Evolutionary conservation across 1,140 invertebrate genomes (phyloP).

Genomic region (Diabrotica virgifera): DNA sequence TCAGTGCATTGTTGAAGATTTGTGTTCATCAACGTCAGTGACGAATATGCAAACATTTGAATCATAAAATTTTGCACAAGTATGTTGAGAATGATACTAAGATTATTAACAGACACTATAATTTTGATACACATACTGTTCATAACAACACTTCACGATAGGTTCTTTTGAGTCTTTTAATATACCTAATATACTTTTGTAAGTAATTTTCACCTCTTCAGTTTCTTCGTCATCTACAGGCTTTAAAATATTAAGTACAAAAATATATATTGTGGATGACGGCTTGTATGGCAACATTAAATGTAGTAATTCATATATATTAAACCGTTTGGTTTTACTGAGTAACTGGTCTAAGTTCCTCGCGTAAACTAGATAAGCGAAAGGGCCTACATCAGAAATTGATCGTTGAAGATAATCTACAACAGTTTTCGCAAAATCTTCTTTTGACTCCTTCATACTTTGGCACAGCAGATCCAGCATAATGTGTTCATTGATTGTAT

Average conservation of each 20-base stretch:
- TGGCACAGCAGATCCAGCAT: neutral
- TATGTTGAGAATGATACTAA: too few species aligned
- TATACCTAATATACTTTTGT: neutral
- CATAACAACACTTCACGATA: neutral
- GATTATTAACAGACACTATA: too few species aligned
- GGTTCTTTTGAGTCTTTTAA: neutral
- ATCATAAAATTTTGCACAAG: too few species aligned
- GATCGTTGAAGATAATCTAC: neutral
- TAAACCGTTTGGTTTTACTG: neutral
- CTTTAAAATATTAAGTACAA: neutral
- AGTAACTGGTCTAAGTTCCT: neutral
- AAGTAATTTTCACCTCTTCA: neutral
- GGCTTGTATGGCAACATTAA: neutral
- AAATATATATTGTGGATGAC: neutral
- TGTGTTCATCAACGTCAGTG: too few species aligned
- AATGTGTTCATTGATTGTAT: neutral
- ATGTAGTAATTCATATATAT: neutral
- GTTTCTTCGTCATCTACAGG: neutral
- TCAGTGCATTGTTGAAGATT: too few species aligned
- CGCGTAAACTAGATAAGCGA: neutral
- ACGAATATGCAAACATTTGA: too few species aligned
- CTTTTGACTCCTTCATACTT: neutral
- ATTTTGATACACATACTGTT: neutral
- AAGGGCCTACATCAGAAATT: neutral
- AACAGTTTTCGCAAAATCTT: neutral